Evolutionary conservation across 2,888 invertebrate species (phyloP).

Genomic region (Meghimatium bilineatum): DNA sequence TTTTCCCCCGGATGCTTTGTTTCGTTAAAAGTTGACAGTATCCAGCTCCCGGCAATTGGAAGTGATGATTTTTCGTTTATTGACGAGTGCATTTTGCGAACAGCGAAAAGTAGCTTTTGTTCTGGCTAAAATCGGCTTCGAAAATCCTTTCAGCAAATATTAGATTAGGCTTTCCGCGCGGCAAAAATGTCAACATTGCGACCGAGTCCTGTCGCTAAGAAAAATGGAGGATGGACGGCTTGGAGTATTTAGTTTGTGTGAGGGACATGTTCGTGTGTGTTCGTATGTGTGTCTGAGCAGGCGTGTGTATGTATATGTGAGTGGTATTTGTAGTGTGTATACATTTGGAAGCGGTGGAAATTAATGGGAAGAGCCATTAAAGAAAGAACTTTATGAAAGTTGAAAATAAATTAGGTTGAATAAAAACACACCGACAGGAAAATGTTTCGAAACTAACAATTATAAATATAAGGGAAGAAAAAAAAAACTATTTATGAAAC

Average conservation of each 20-base stretch:
- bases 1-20: constrained; percentile 13
- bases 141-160: constrained; percentile 47
- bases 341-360: neutral
- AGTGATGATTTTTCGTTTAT: constrained; percentile 44
- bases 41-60: constrained; percentile 35
- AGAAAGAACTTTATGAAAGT: neutral
- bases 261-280: neutral
- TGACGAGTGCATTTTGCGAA: constrained; percentile 34
- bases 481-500: too few species aligned
- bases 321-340: neutral
- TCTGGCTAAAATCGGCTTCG: constrained; percentile 38
- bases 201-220: constrained; percentile 27
- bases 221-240: constrained; percentile 31
- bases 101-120: constrained; percentile 43
- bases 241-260: constrained; percentile 26
- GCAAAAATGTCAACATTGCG: constrained; percentile 35
- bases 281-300: neutral
- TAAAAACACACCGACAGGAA: neutral
- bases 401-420: neutral
- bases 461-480: neutral
- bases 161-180: constrained; percentile 42
- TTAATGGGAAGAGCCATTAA: constrained; percentile 8
- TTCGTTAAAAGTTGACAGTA: constrained; percentile 29
- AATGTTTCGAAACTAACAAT: neutral
- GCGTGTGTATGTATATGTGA: neutral